Conservation (phyloP, 2,113 vertebrate species). For the Odontophorus gujanensis region DNA sequence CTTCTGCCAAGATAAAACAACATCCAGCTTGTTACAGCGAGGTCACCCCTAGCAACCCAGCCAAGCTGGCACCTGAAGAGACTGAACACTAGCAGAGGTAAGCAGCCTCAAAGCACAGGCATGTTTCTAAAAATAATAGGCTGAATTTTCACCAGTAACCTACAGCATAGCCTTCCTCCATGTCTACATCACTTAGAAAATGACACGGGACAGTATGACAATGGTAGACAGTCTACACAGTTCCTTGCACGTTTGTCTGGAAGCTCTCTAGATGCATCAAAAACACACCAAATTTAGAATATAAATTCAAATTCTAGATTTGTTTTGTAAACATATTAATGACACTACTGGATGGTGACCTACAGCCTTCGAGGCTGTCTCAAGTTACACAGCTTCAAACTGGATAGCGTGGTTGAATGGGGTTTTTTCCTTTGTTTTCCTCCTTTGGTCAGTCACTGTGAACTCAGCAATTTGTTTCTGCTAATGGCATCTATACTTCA, state of each 20-base stretch:
- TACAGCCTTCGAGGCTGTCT: neutral
- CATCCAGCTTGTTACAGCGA: neutral
- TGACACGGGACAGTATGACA: rapidly evolving
- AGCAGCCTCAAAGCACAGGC: rapidly evolving
- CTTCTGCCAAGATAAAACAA: slow-evolving; percentile 32
- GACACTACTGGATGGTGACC: neutral
- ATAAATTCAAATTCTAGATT: neutral
- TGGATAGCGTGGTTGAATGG: neutral
- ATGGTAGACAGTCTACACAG: rapidly evolving
- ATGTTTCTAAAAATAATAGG: neutral
- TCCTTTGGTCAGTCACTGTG: neutral
- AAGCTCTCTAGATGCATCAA: neutral
- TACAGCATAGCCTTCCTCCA: rapidly evolving
- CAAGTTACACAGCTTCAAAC: neutral
- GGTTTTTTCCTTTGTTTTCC: neutral
- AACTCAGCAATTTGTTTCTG: neutral
- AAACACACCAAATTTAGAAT: neutral
- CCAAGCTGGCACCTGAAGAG: neutral
- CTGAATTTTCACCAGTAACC: neutral
- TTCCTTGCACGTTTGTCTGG: neutral
- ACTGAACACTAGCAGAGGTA: neutral
- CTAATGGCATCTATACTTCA: neutral
- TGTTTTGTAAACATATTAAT: neutral
- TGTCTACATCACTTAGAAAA: rapidly evolving
- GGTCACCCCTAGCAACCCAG: neutral